Evolutionary conservation across 1,140 invertebrate genomes (phyloP).

Genomic region (Drosophila seguyi): DNA sequence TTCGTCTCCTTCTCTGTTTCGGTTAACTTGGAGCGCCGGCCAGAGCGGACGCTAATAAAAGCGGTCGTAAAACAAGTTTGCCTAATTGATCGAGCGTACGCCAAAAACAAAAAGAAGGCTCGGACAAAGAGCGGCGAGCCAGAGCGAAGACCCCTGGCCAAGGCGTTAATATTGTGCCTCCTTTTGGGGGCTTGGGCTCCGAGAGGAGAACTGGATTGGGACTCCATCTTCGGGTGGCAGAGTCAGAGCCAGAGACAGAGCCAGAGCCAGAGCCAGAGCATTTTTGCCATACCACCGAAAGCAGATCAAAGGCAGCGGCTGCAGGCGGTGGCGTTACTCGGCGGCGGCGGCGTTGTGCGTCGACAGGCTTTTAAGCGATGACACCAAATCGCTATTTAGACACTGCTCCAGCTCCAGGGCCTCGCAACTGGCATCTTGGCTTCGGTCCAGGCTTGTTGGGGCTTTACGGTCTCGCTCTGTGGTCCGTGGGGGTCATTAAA

Average conservation of each 20-base stretch:
- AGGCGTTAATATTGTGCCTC: constrained; percentile 78
- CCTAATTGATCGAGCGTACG: constrained; percentile 85
- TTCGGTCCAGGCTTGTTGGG: constrained; percentile 56
- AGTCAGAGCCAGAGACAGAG: background rate
- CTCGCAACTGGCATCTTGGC: constrained; percentile 1
- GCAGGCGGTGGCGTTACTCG: constrained; percentile 76
- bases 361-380: constrained; percentile 85
- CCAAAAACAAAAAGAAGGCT: constrained; percentile 67
- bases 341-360: constrained; percentile 64
- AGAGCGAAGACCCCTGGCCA: constrained; percentile 41
- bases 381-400: constrained; percentile 85
- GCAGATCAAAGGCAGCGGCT: constrained; percentile 77
- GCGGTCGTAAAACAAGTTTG: constrained; percentile 85
- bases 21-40: constrained; percentile 69
- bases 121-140: constrained; percentile 50
- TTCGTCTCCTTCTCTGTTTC: background rate
- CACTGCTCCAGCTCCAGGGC: constrained; percentile 52
- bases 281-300: constrained; percentile 44
- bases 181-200: constrained; percentile 19
- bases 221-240: constrained; percentile 16
- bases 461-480: constrained; percentile 68
- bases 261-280: background rate
- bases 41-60: constrained; percentile 78
- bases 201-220: constrained; percentile 17
- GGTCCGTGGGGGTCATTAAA: constrained; percentile 81